These are phyloP conservation scores for Sorex araneus DNA, from an alignment of 2,113 vertebrate species.

Conservation along the genomic window DNA sequence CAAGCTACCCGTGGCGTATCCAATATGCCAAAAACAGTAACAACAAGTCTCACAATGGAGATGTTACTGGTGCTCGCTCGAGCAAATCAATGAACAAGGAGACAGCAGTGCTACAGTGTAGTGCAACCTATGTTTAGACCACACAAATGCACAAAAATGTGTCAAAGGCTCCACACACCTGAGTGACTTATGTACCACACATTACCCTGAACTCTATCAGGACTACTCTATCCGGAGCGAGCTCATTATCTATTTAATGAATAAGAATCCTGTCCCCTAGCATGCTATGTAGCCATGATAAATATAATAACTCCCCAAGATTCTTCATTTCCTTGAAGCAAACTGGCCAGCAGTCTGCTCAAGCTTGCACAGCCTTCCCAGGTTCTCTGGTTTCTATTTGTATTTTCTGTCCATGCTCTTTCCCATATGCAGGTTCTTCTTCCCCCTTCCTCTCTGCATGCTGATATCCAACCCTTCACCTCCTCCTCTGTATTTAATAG, in stretches of 20 bases:
- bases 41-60: too few relatives aligned
- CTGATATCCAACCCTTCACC: background rate
- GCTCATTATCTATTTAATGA: conserved; percentile 31
- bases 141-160: background rate
- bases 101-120: too few relatives aligned
- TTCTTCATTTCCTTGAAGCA: background rate
- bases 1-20: too few relatives aligned
- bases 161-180: background rate
- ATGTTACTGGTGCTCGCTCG: too few relatives aligned
- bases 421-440: background rate
- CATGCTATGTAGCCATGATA: background rate
- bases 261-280: background rate
- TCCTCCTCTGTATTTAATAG: background rate
- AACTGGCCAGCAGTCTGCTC: background rate
- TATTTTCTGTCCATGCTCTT: background rate
- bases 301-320: background rate
- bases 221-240: conserved; percentile 10
- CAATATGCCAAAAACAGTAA: too few relatives aligned
- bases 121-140: too few relatives aligned
- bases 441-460: background rate
- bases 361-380: background rate
- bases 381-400: background rate
- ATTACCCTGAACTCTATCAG: background rate
- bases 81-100: too few relatives aligned
- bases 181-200: background rate